A percentile compares a stretch with the other conserved stretches of the same genome.
Conservation (phyloP, 2,888 invertebrate genomes). For the Temnothorax unifasciatus region DNA sequence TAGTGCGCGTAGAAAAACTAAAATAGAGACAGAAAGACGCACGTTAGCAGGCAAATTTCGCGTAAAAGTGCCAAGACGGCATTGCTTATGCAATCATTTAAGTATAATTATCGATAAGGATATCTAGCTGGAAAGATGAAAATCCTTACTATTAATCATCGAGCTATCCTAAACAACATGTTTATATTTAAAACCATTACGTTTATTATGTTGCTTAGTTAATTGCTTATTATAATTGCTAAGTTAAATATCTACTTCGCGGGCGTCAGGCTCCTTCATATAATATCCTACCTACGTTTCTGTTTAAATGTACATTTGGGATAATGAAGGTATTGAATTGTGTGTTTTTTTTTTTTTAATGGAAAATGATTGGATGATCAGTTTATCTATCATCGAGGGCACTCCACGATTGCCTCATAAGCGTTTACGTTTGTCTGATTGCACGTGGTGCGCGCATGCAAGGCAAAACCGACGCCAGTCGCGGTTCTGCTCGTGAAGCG, state of each 20-base stretch:
- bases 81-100: not conserved
- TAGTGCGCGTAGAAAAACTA: not conserved
- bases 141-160: not conserved
- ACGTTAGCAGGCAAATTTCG: not conserved
- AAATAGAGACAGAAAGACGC: not conserved
- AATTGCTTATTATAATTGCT: not conserved
- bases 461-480: constrained; percentile 37
- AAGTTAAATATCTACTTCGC: not conserved
- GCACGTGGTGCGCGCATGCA: not conserved
- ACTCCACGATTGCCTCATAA: constrained; percentile 32
- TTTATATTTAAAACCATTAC: not conserved
- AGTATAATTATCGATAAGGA: not conserved
- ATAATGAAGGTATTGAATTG: constrained; percentile 3
- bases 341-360: not conserved
- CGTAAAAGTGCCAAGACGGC: not conserved
- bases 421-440: constrained; percentile 35
- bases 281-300: not conserved
- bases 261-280: not conserved
- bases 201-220: not conserved
- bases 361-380: not conserved
- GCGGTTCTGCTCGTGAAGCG: constrained; percentile 51
- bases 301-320: not conserved
- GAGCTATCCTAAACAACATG: not conserved
- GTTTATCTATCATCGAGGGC: not conserved
- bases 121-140: not conserved